Base-by-base conservation (phyloP, 1,140 invertebrate species). In the Polypedilum pembai region DNA sequence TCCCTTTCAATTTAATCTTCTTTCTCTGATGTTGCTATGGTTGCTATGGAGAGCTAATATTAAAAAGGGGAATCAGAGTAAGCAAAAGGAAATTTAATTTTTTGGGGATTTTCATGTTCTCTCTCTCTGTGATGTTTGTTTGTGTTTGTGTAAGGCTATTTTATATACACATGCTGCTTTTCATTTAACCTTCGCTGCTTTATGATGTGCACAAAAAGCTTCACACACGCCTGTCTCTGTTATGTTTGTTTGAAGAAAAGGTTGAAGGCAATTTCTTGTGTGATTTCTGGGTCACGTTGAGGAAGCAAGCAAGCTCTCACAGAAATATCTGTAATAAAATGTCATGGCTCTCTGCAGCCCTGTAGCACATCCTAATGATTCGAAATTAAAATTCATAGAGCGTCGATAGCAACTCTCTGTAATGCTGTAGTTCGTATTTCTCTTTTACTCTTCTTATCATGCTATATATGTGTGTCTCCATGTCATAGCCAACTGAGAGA, bases 361-460 rank as follows among this genome's bases (percentile, higher is more conserved):
- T 56, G 12, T 56, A n/a, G 45, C 45, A 15, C 12, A 8, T n/a
- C 8, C 8, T 56, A 12, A 56, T 56, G 45, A 56, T 56, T 56
- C n/a, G 12, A 56, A 20, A 69, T 69, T 69, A 69, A 18, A 69
- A 69, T 69, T 69, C 65, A 69, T 20, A 69, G 20, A 20, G 65
- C 65, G 17, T 69, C 65, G 17, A 12, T 21, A 69, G 8, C 17
- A 69, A 18, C 17, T 69, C 65, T 20, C 65, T 20, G 8, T 18
- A 20, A 21, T 56, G n/a, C 12, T 56, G 15, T 56, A 15, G 7
- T 56, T 20, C 17, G 17, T 20, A 10, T 69, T 69, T 20, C 65
- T 66, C 65, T 20, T 17, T 2, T 66, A 17, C 7, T 66, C n/a
- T 65, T n/a, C n/a, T n/a, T n/a, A n/a, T n/a, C 1, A 8, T 17